A percentile compares a stretch with the other conserved stretches of the same genome.
Evolutionary conservation across 2,888 invertebrate species (phyloP).

Genomic region (Saturnia japonica): DNA sequence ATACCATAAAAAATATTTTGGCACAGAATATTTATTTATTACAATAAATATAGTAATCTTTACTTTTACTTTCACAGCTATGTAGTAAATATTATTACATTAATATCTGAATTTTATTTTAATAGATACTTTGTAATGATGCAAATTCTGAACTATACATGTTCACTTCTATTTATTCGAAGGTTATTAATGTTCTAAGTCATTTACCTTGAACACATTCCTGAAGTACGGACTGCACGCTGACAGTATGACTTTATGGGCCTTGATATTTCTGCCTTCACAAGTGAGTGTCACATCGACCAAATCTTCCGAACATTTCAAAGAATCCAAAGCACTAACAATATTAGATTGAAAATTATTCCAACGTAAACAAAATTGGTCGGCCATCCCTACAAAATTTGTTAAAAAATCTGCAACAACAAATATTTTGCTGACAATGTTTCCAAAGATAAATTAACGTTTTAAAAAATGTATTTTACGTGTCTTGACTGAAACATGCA

Average conservation of each 20-base stretch:
- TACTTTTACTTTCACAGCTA: not conserved
- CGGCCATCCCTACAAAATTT: constrained; percentile 75
- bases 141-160: constrained; percentile 31
- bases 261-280: constrained; percentile 87
- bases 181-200: constrained; percentile 77
- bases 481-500: constrained; percentile 47
- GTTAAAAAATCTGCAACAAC: constrained; percentile 56
- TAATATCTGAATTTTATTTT: not conserved
- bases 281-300: constrained; percentile 88
- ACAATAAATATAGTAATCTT: not conserved
- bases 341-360: constrained; percentile 88
- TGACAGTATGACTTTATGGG: constrained; percentile 88
- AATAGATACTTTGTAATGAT: not conserved
- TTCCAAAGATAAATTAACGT: constrained; percentile 44
- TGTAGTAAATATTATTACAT: not conserved
- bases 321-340: constrained; percentile 85
- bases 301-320: constrained; percentile 86
- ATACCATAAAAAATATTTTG: not conserved
- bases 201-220: constrained; percentile 86
- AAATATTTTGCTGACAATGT: constrained; percentile 46
- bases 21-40: no score
- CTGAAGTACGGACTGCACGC: constrained; percentile 89
- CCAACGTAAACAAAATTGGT: constrained; percentile 89
- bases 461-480: constrained; percentile 28
- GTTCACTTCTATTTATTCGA: constrained; percentile 59